Percentiles rank a stretch among this genome's conserved stretches.
These are phyloP conservation scores for Hydrolagus colliei DNA, from an alignment of 2,797 vertebrate species.

Conservation along the genomic window DNA sequence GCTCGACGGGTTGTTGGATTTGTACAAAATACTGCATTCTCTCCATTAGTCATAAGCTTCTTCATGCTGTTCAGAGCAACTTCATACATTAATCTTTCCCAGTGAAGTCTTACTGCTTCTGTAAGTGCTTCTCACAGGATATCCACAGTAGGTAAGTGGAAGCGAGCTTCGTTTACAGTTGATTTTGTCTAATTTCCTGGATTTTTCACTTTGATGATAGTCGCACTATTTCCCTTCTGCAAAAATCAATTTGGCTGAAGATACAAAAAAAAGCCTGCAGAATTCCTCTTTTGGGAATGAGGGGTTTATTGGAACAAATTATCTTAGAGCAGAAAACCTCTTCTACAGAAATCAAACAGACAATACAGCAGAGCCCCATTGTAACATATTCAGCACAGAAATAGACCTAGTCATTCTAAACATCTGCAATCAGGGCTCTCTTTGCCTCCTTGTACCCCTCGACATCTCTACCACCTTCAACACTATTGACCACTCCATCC, in stretches of 20 bases:
- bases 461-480: too few relatives aligned
- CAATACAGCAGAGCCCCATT: too few relatives aligned
- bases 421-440: too few relatives aligned
- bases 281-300: background rate
- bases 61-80: constrained; percentile 41
- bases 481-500: too few relatives aligned
- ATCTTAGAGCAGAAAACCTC: too few relatives aligned
- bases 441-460: too few relatives aligned
- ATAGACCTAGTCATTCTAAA: too few relatives aligned
- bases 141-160: background rate
- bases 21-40: constrained; percentile 45
- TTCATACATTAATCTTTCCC: background rate
- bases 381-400: too few relatives aligned
- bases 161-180: background rate
- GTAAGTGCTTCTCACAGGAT: background rate
- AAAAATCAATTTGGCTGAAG: background rate
- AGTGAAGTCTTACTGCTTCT: background rate
- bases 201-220: background rate
- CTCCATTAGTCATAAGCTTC: constrained; percentile 44
- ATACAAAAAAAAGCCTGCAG: background rate
- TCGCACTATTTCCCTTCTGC: background rate
- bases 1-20: constrained; percentile 46
- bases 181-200: background rate
- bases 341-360: too few relatives aligned
- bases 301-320: background rate